Conservation (phyloP, 2,888 invertebrate species). For the Limnephilus auricula region DNA sequence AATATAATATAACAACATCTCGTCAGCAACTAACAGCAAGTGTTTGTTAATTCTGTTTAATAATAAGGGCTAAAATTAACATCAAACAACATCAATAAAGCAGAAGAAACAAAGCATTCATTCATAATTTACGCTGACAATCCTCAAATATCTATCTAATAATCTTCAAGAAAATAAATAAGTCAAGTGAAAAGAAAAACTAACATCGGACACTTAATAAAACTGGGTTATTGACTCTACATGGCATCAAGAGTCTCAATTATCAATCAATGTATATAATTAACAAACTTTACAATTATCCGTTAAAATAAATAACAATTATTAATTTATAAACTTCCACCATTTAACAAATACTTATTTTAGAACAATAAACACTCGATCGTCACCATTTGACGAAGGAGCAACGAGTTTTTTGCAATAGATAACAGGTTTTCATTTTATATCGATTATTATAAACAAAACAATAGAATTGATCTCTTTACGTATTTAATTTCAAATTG, state of each 20-base stretch:
- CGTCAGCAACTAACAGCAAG: slow-evolving; percentile 38
- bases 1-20: slow-evolving; percentile 47
- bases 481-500: slow-evolving; percentile 76
- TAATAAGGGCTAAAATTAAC: slow-evolving; percentile 60
- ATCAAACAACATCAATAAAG: slow-evolving; percentile 48
- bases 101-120: slow-evolving; percentile 44
- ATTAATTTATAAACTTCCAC: slow-evolving; percentile 45
- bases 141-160: slow-evolving; percentile 39
- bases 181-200: slow-evolving; percentile 51
- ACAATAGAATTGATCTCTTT: slow-evolving; percentile 79
- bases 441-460: slow-evolving; percentile 78
- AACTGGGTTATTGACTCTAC: slow-evolving; percentile 58
- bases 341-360: slow-evolving; percentile 62
- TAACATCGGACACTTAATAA: slow-evolving; percentile 41
- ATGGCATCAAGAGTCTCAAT: slow-evolving; percentile 31
- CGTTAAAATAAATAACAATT: slow-evolving; percentile 45
- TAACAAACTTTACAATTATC: slow-evolving; percentile 43
- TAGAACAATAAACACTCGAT: slow-evolving; percentile 73
- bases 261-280: slow-evolving; percentile 55
- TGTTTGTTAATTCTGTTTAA: slow-evolving; percentile 42
- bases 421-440: slow-evolving; percentile 79
- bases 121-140: slow-evolving; percentile 50
- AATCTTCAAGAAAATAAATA: slow-evolving; percentile 42
- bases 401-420: slow-evolving; percentile 80
- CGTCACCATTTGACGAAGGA: slow-evolving; percentile 79